A percentile compares a stretch with the other conserved stretches of the same genome.
Evolutionary conservation across 1,140 invertebrate species (phyloP).

Genomic region (Orussus abietinus): DNA sequence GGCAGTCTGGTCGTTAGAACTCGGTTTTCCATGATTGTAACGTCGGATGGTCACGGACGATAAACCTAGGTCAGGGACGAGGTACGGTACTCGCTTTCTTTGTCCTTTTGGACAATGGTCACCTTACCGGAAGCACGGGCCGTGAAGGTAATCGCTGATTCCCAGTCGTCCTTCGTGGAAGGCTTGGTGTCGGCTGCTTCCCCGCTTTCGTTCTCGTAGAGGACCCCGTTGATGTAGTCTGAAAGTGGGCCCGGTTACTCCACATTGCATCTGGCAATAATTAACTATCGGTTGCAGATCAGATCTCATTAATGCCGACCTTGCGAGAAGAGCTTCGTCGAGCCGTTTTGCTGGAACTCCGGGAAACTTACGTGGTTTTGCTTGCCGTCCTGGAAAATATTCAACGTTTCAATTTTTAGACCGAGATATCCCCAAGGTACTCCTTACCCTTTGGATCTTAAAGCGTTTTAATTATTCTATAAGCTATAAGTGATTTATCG

Average conservation of each 20-base stretch:
- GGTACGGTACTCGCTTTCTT: background rate
- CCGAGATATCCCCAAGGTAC: too few species aligned
- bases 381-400: conserved; percentile 73
- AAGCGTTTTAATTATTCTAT: too few species aligned
- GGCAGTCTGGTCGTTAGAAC: too few species aligned
- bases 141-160: conserved; percentile 81
- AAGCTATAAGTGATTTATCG: too few species aligned
- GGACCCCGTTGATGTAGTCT: conserved; percentile 79
- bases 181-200: conserved; percentile 54
- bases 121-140: conserved; percentile 78
- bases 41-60: too few species aligned
- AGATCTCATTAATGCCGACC: too few species aligned
- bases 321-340: conserved; percentile 79
- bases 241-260: conserved; percentile 28
- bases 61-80: too few species aligned
- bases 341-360: conserved; percentile 75
- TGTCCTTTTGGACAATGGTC: conserved; percentile 17
- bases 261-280: background rate
- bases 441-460: too few species aligned
- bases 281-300: too few species aligned
- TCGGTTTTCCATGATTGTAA: too few species aligned
- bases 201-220: conserved; percentile 67
- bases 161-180: conserved; percentile 66
- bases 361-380: conserved; percentile 82
- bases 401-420: too few species aligned